Evolutionary conservation across 2,797 vertebrate genomes (phyloP).

Genomic region (Hydrocynus forskahlii): DNA sequence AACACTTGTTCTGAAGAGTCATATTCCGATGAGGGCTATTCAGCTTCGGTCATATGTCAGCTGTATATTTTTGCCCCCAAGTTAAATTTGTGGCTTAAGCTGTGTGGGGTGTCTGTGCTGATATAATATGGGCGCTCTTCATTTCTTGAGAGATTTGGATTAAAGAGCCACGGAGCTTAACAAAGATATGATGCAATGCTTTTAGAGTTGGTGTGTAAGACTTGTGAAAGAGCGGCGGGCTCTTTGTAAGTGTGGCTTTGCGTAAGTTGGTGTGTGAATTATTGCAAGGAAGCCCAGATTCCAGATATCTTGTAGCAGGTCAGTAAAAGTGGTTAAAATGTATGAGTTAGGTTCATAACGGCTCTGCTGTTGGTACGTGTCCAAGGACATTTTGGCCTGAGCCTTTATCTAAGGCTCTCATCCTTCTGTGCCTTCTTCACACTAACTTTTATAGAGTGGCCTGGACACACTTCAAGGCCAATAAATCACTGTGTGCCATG

Average conservation of each 20-base stretch:
- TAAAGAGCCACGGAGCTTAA: constrained; percentile 38
- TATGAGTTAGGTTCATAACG: background rate
- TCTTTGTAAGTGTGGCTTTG: constrained; percentile 3
- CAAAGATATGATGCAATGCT: constrained; percentile 53
- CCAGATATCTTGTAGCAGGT: background rate
- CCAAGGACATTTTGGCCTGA: constrained; percentile 8
- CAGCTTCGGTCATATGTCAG: constrained; percentile 10
- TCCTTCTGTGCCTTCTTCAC: constrained; percentile 1
- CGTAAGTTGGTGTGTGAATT: background rate
- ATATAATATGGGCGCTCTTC: background rate
- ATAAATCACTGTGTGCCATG: background rate
- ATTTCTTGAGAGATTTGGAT: constrained; percentile 43
- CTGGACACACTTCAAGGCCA: constrained; percentile 8
- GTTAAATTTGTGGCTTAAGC: constrained; percentile 27
- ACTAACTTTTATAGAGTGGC: constrained; percentile 21
- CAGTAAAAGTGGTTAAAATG: background rate
- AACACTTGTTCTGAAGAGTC: background rate
- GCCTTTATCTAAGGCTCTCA: background rate
- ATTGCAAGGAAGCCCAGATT: background rate
- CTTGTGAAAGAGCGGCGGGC: constrained; percentile 19
- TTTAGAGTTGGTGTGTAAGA: constrained; percentile 37
- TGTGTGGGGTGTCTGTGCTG: constrained; percentile 27
- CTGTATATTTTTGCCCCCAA: constrained; percentile 11
- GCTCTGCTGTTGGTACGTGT: background rate
- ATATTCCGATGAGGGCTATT: constrained; percentile 17